Percentiles rank a stretch among this genome's conserved stretches.
phyloP scores from a whole-genome alignment of 2,113 vertebrate species.

The Verasper variegatus region DNA sequence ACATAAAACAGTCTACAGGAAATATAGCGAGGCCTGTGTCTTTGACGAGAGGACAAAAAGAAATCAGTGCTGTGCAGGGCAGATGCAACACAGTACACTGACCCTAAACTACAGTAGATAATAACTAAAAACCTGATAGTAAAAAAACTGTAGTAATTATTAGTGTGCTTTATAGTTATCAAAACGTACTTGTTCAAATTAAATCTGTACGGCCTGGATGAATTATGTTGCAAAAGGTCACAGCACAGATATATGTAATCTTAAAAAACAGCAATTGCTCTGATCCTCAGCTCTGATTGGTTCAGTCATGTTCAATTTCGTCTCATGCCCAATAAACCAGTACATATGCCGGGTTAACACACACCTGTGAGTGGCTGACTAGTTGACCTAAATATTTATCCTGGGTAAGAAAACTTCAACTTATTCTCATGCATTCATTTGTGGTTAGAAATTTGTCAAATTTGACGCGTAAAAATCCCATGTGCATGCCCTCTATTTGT shows the following conservation, averaged over 20 bases:
- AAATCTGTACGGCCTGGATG: neutral
- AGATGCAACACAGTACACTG: conserved; percentile 1
- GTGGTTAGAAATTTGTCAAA: conserved; percentile 1
- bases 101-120: neutral
- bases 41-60: conserved; percentile 27
- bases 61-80: conserved; percentile 22
- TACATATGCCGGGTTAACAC: conserved; percentile 10
- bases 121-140: neutral
- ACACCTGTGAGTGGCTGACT: conserved; percentile 3
- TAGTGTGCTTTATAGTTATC: neutral
- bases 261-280: conserved; percentile 13
- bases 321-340: conserved; percentile 3
- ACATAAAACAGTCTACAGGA: conserved; percentile 49
- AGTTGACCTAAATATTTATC: conserved; percentile 17
- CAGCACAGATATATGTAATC: neutral
- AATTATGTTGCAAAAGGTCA: neutral
- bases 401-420: neutral
- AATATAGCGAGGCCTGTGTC: conserved; percentile 34
- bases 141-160: neutral
- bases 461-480: neutral
- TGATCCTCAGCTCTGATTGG: conserved; percentile 46
- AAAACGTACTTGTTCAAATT: conserved; percentile 4
- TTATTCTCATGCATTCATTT: neutral
- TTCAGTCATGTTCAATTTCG: conserved; percentile 48
- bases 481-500: neutral